These are phyloP conservation scores for Odontamblyopus lacepedii DNA, from an alignment of 2,797 vertebrate species.

Conservation along the genomic window DNA sequence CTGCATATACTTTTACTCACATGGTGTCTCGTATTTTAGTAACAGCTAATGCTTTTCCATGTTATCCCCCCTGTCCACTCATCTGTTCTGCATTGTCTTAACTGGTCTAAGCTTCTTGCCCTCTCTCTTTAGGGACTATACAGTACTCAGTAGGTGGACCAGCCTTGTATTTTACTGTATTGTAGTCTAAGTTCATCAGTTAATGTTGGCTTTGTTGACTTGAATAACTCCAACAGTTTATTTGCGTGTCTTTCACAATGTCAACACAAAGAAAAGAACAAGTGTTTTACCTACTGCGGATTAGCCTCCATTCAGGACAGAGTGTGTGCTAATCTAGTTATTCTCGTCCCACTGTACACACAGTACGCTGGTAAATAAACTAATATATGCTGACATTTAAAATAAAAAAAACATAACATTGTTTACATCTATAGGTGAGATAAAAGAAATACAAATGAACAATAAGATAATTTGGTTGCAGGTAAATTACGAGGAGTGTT, in stretches of 20 bases:
- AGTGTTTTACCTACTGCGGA: constrained; percentile 42
- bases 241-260: background rate
- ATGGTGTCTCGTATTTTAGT: background rate
- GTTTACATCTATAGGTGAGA: background rate
- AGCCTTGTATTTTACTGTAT: constrained; percentile 26
- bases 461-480: background rate
- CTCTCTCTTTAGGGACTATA: constrained; percentile 19
- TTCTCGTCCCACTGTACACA: constrained; percentile 60
- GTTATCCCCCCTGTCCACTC: constrained; percentile 8
- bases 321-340: constrained; percentile 68
- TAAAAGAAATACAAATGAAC: constrained; percentile 6
- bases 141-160: constrained; percentile 43
- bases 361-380: constrained; percentile 21
- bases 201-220: background rate
- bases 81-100: constrained; percentile 29
- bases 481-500: constrained; percentile 10
- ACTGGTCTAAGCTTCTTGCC: constrained; percentile 22
- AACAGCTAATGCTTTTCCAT: constrained; percentile 2
- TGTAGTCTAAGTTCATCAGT: background rate
- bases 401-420: constrained; percentile 4
- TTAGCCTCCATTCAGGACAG: constrained; percentile 61
- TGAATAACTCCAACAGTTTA: background rate
- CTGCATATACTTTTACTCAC: background rate
- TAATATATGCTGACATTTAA: background rate
- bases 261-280: background rate